Conservation (phyloP, 2,113 vertebrate species). For the Engraulis encrasicolus region DNA sequence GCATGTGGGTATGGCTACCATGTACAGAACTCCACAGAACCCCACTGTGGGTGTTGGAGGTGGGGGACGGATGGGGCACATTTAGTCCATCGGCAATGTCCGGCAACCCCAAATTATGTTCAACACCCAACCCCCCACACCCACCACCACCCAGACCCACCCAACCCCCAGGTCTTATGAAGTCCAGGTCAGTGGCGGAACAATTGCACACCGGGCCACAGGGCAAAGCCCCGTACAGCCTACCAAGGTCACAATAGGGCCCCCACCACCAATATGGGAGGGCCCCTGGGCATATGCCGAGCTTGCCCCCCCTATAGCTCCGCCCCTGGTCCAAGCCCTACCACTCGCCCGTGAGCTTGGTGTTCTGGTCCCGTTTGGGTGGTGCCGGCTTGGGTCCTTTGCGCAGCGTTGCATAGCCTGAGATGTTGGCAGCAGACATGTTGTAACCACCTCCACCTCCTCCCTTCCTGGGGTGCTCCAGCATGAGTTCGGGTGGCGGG, state of each 20-base stretch:
- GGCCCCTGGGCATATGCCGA: too few species aligned
- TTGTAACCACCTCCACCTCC: constrained; percentile 67
- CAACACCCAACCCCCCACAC: constrained; percentile 8
- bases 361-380: constrained; percentile 97
- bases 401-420: constrained; percentile 96
- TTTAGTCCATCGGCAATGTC: constrained; percentile 39
- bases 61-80: constrained; percentile 53
- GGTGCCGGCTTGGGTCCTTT: constrained; percentile 91
- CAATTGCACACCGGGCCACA: too few species aligned
- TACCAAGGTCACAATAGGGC: too few species aligned
- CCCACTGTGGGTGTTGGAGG: constrained; percentile 35
- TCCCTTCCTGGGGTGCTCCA: constrained; percentile 78
- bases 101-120: background rate
- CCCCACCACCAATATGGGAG: too few species aligned
- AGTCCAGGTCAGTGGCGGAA: too few species aligned
- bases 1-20: too few species aligned
- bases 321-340: constrained; percentile 68
- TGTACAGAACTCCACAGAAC: too few species aligned
- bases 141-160: background rate
- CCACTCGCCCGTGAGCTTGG: constrained; percentile 96
- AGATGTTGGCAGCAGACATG: constrained; percentile 84
- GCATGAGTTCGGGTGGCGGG: constrained; percentile 89
- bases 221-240: too few species aligned
- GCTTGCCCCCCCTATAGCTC: too few species aligned
- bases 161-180: too few species aligned